phyloP scores from a whole-genome alignment of 1,140 invertebrate species.

The Helicoverpa armigera region DNA sequence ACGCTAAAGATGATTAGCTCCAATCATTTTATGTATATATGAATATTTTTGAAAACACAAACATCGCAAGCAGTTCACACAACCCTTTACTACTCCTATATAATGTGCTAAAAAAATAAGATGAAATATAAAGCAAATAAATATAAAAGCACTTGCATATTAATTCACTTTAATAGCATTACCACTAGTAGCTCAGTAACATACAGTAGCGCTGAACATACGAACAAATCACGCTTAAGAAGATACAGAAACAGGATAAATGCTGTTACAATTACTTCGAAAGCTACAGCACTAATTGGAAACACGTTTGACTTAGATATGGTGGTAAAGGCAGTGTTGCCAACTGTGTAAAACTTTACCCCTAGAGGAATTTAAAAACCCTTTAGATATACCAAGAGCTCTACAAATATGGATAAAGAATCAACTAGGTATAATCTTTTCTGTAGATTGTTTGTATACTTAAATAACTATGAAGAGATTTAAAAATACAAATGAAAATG shows the following conservation, averaged over 20 bases:
- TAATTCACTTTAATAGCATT: constrained; percentile 2
- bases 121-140: background rate
- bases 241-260: constrained; percentile 23
- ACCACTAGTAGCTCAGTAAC: background rate
- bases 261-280: constrained; percentile 23
- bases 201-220: background rate
- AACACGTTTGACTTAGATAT: constrained; percentile 36
- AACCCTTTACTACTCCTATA: no score
- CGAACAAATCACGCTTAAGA: constrained; percentile 14
- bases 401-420: no score
- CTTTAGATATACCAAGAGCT: no score
- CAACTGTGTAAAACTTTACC: no score
- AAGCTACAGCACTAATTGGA: constrained; percentile 35
- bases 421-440: no score
- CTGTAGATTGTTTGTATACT: no score
- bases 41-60: background rate
- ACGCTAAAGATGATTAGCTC: no score
- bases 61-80: no score
- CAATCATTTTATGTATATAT: no score
- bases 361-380: no score
- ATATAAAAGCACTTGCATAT: background rate
- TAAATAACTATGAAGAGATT: no score
- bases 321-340: background rate
- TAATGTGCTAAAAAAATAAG: background rate
- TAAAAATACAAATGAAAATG: no score